A percentile compares a stretch with the other conserved stretches of the same genome.
These are phyloP conservation scores for Zygogramma bicolorata DNA, from an alignment of 2,888 invertebrate species.

Conservation along the genomic window DNA sequence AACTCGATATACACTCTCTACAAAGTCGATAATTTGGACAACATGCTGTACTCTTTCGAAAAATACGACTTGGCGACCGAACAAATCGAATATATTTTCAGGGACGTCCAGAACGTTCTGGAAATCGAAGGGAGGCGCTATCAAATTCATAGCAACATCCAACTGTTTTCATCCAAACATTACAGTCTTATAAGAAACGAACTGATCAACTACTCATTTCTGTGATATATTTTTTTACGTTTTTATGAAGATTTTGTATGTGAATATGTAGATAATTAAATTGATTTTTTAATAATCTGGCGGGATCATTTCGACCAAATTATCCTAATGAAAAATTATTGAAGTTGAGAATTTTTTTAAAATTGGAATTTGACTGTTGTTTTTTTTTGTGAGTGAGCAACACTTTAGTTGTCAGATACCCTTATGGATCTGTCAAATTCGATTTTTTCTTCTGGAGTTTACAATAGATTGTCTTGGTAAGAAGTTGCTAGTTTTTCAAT, in stretches of 20 bases:
- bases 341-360: no score
- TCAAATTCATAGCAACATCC: constrained; percentile 16
- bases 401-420: no score
- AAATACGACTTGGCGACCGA: constrained; percentile 37
- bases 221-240: neutral
- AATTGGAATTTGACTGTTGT: no score
- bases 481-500: no score
- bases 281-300: neutral
- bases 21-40: constrained; percentile 36
- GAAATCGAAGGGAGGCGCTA: constrained; percentile 12
- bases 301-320: neutral
- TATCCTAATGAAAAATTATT: no score
- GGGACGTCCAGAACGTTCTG: constrained; percentile 12
- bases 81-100: constrained; percentile 29
- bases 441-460: no score
- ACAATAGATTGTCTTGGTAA: no score
- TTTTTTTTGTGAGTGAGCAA: no score
- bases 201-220: constrained; percentile 33
- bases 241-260: neutral
- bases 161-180: constrained; percentile 30
- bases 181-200: constrained; percentile 28
- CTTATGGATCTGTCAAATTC: no score
- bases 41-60: constrained; percentile 28
- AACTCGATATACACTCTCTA: constrained; percentile 53
- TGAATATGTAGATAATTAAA: neutral